Base-by-base conservation (phyloP, 2,888 invertebrate genomes). In the Scelioninae gen. 1 region DNA sequence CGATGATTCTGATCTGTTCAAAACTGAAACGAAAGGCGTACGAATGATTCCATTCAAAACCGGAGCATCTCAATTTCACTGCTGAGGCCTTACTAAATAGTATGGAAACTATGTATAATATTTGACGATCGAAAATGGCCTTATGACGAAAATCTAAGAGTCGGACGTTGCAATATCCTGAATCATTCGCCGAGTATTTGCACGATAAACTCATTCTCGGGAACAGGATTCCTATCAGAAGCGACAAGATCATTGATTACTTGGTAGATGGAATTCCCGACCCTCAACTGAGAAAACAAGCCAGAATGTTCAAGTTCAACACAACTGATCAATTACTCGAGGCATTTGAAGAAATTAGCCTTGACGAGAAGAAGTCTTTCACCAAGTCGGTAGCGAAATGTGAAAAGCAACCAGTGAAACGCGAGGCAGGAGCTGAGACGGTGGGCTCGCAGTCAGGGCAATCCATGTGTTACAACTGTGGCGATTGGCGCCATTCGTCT, bases 1-100 rank as follows among this genome's bases (percentile, higher is more conserved):
- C n/a, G 51, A 53, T 11, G n/a, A 13, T 31, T 6, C 13, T 53
- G 29, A 9, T 53, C 5, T 9, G 51, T n/a, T 5, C 9, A 1
- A 53, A 53, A 31, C 31, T 53, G n/a, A 53, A 31, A 31, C 2
- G n/a, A n/a, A 60, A 43, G 15, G 58, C 58, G n/a, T 15, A 43
- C 7, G 58, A 60, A 5, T 60, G 66, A 53, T 66, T 66, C n/a
- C 66, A 66, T 34, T 66, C 66, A 23, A 66, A 53, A 4, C 66
- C 53, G 5, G n/a, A n/a, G n/a, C 43, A 53, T 34, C 47, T 51
- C 7, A 13, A 40, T 53, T 13, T 53, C 7, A 11, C 4, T 11
- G 10, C 31, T 5, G 31, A n/a, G n/a, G n/a, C n/a, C n/a, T 53
- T 53, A n/a, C n/a, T 53, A 1, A 1, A n/a, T 29, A 13, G 7